Conservation (phyloP, 2,888 invertebrate genomes). For the Mythimna pallens region DNA sequence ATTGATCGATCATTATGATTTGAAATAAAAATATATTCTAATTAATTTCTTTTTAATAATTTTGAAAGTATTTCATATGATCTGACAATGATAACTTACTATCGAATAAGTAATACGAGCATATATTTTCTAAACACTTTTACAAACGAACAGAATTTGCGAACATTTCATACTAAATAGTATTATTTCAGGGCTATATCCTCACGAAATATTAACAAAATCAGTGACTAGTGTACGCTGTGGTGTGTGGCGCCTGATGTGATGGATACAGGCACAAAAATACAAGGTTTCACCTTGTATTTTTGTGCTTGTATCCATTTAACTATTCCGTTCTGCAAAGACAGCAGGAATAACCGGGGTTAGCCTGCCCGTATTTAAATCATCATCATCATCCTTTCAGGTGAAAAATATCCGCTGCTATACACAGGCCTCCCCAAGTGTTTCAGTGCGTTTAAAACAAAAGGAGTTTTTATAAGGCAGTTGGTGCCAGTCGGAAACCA, state of each 20-base stretch:
- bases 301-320: too few relatives aligned
- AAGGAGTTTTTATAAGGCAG: slow-evolving; percentile 71
- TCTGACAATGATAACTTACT: neutral
- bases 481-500: slow-evolving; percentile 77
- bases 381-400: too few relatives aligned
- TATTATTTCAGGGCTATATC: too few relatives aligned
- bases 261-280: neutral
- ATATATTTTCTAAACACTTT: neutral
- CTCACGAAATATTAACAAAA: too few relatives aligned
- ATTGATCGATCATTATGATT: neutral
- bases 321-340: neutral
- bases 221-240: too few relatives aligned
- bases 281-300: too few relatives aligned
- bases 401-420: too few relatives aligned
- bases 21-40: neutral
- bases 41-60: neutral
- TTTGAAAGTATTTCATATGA: neutral
- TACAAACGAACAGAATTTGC: neutral
- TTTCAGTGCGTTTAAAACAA: slow-evolving; percentile 74
- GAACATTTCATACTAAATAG: neutral
- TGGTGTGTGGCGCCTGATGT: neutral
- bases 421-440: too few relatives aligned
- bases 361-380: too few relatives aligned
- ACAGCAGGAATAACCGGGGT: neutral
- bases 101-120: too few relatives aligned